These are phyloP conservation scores for Seriola aureovittata DNA, from an alignment of 2,113 vertebrate genomes.

Conservation along the genomic window DNA sequence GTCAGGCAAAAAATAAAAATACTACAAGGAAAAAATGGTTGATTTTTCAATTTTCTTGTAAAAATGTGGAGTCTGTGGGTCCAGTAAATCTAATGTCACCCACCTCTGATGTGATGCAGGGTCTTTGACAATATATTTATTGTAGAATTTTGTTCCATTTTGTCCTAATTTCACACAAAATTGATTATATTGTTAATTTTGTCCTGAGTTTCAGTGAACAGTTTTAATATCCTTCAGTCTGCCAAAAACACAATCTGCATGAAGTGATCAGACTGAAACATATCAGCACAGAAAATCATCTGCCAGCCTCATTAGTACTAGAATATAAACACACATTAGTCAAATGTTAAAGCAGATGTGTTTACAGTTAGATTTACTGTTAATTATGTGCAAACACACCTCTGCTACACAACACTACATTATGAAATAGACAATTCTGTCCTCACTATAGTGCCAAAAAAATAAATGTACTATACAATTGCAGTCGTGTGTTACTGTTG, in stretches of 20 bases:
- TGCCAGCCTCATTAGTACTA: not conserved
- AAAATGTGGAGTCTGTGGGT: not conserved
- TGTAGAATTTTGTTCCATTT: constrained; percentile 4
- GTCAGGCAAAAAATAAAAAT: not conserved
- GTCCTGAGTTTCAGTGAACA: not conserved
- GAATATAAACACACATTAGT: not conserved
- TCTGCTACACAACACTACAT: not conserved
- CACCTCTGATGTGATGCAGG: not conserved
- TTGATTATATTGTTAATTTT: constrained; percentile 18
- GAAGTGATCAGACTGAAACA: not conserved
- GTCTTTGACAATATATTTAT: not conserved
- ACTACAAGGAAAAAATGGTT: not conserved
- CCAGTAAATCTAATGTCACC: not conserved
- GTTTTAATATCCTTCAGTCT: constrained; percentile 20
- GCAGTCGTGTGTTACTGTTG: not conserved
- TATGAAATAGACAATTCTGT: not conserved
- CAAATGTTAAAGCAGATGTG: not conserved
- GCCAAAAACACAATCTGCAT: not conserved
- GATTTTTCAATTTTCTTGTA: not conserved
- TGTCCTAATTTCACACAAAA: constrained; percentile 38
- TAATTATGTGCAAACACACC: not conserved
- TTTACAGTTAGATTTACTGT: not conserved
- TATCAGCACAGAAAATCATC: not conserved
- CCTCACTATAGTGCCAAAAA: not conserved
- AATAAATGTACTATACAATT: not conserved